Evolutionary conservation across 2,888 invertebrate genomes (phyloP).

Genomic region (Alloscopus bannaensis): DNA sequence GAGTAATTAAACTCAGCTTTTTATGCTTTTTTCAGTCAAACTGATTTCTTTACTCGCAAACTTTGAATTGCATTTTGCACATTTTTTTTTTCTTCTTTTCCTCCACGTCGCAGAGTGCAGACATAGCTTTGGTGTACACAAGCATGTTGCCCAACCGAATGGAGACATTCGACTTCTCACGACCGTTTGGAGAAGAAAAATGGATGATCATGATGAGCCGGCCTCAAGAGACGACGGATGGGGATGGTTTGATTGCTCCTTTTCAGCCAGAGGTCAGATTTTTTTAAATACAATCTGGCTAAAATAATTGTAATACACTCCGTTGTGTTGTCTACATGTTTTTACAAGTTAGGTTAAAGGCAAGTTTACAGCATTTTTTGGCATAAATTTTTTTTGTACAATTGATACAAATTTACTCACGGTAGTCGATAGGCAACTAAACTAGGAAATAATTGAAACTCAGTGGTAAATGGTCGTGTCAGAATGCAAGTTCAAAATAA

Average conservation of each 20-base stretch:
- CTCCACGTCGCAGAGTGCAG: constrained; percentile 80
- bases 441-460: no score
- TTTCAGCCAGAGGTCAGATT: constrained; percentile 83
- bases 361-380: no score
- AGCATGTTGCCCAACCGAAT: constrained; percentile 81
- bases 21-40: background rate
- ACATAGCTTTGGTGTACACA: constrained; percentile 86
- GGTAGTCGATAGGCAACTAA: no score
- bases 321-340: no score
- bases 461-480: no score
- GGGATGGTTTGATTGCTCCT: constrained; percentile 88
- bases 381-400: no score
- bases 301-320: no score
- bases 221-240: constrained; percentile 87
- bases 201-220: constrained; percentile 89
- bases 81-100: constrained; percentile 15
- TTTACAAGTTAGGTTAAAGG: no score
- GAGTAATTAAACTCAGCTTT: constrained; percentile 76
- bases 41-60: background rate
- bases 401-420: no score
- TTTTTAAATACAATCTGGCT: no score
- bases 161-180: constrained; percentile 80
- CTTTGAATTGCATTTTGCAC: background rate
- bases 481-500: no score
- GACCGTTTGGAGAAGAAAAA: constrained; percentile 83